These are phyloP conservation scores for Mormoops blainvillei DNA, from an alignment of 2,113 vertebrate species.

Conservation along the genomic window DNA sequence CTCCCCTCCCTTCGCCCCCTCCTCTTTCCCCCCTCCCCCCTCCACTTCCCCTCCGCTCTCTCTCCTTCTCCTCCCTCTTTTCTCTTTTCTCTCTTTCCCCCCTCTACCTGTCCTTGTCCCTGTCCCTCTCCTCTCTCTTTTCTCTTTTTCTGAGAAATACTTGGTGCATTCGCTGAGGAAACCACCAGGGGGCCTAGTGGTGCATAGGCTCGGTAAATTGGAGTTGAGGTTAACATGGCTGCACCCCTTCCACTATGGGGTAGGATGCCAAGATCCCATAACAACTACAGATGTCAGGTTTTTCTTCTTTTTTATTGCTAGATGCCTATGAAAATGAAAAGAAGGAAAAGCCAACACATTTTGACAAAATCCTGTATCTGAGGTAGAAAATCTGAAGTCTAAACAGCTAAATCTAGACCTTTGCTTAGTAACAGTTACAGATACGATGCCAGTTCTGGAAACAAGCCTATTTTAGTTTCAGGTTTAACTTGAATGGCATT, in stretches of 20 bases:
- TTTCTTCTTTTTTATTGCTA: neutral
- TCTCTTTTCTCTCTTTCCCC: neutral
- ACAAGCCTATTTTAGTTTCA: neutral
- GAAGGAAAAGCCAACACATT: neutral
- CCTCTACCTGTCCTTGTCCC: neutral
- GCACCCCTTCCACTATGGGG: neutral
- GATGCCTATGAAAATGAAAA: neutral
- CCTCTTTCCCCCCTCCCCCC: accelerated
- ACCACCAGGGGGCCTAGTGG: neutral
- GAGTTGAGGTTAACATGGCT: neutral
- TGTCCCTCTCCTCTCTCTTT: neutral
- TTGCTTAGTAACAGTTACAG: neutral
- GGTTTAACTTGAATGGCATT: neutral
- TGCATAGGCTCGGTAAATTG: neutral
- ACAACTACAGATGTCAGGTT: neutral
- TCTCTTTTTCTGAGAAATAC: neutral
- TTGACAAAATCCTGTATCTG: neutral
- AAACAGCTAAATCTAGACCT: neutral
- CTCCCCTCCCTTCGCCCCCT: neutral
- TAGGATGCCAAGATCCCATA: neutral
- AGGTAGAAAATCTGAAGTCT: neutral
- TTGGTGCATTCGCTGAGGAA: neutral
- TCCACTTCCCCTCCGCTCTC: accelerated
- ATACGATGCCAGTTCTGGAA: neutral
- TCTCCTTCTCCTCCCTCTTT: no score